Conservation (phyloP, 2,113 vertebrate genomes). For the Peromyscus leucopus region DNA sequence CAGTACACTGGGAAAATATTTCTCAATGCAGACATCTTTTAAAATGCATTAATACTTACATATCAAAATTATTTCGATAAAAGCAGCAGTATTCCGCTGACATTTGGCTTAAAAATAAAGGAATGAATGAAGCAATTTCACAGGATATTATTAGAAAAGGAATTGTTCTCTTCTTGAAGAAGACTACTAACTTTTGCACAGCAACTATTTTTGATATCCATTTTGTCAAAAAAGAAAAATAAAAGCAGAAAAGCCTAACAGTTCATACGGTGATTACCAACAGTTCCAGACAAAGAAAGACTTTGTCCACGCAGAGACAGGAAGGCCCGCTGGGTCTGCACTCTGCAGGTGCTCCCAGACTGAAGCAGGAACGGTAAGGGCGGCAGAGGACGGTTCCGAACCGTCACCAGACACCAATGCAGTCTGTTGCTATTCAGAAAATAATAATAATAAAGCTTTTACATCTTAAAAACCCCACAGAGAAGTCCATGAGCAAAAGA, state of each 20-base stretch:
- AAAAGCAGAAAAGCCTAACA: slow-evolving; percentile 71
- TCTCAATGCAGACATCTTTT: slow-evolving; percentile 78
- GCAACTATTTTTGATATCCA: slow-evolving; percentile 91
- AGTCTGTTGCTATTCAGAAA: slow-evolving; percentile 64
- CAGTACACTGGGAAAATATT: slow-evolving; percentile 77
- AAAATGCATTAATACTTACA: slow-evolving; percentile 76
- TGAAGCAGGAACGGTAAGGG: background rate
- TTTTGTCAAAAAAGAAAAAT: slow-evolving; percentile 87
- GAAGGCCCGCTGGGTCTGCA: background rate
- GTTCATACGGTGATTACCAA: slow-evolving; percentile 57
- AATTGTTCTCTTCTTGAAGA: slow-evolving; percentile 92
- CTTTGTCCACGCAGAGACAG: background rate
- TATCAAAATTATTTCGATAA: slow-evolving; percentile 87
- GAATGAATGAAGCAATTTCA: slow-evolving; percentile 87
- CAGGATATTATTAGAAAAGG: slow-evolving; percentile 89
- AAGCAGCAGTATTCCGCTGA: slow-evolving; percentile 87
- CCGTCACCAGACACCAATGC: slow-evolving; percentile 36
- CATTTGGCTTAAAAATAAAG: slow-evolving; percentile 88
- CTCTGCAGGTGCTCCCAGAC: slow-evolving; percentile 53
- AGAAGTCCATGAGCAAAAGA: slow-evolving; percentile 78
- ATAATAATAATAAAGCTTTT: slow-evolving; percentile 77
- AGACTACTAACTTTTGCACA: slow-evolving; percentile 92
- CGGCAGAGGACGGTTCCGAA: slow-evolving; percentile 11
- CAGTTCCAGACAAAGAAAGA: slow-evolving; percentile 1
- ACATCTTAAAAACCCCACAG: slow-evolving; percentile 75